Evolutionary conservation across 2,888 invertebrate species (phyloP).

Genomic region (Athripsodes cinereus): DNA sequence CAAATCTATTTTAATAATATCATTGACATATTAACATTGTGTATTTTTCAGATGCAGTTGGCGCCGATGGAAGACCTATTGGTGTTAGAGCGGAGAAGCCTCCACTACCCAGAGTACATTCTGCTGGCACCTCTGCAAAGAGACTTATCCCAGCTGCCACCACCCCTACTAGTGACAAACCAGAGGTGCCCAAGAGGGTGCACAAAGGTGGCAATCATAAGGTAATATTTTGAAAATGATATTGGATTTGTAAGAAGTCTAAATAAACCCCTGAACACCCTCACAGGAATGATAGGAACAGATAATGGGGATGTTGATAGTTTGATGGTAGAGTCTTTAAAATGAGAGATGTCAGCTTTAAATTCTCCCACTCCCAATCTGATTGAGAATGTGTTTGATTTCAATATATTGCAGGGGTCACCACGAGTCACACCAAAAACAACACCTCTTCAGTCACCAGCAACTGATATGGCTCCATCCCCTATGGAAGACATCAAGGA

Average conservation of each 20-base stretch:
- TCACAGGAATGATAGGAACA: too few species aligned
- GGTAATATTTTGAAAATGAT: slow-evolving; percentile 7
- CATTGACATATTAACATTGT: background rate
- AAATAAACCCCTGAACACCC: too few species aligned
- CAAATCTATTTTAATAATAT: background rate
- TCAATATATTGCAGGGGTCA: slow-evolving; percentile 32
- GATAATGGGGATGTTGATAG: too few species aligned
- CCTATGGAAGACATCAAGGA: slow-evolving; percentile 29
- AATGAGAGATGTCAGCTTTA: too few species aligned
- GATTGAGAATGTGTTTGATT: background rate
- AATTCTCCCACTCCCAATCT: too few species aligned
- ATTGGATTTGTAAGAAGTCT: too few species aligned
- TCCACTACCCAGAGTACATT: slow-evolving; percentile 52
- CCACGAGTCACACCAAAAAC: slow-evolving; percentile 44
- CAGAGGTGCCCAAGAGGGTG: slow-evolving; percentile 24
- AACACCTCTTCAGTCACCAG: slow-evolving; percentile 53
- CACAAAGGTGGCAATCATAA: slow-evolving; percentile 21
- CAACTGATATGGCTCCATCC: slow-evolving; percentile 37
- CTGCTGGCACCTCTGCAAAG: slow-evolving; percentile 24
- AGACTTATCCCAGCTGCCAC: slow-evolving; percentile 37
- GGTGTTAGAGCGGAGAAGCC: slow-evolving; percentile 57
- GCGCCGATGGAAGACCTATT: slow-evolving; percentile 34
- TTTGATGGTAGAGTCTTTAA: too few species aligned
- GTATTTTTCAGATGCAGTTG: slow-evolving; percentile 30
- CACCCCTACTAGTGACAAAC: slow-evolving; percentile 30